Evolutionary conservation across 2,113 vertebrate genomes (phyloP).

Genomic region (Colistium nudipinnis): DNA sequence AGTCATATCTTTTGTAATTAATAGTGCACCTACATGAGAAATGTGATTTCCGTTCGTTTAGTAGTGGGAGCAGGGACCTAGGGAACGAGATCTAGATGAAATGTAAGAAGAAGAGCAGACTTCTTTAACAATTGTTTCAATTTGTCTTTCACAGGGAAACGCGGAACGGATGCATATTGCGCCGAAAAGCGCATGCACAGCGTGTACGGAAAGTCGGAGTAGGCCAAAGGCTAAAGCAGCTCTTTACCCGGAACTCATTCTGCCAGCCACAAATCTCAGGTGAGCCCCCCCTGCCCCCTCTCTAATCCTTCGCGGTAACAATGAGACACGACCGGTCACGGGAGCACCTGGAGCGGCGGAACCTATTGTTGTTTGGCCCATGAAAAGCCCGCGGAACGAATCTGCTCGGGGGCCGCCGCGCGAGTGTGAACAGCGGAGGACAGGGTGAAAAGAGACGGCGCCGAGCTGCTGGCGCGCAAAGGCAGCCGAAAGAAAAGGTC

Average conservation of each 20-base stretch:
- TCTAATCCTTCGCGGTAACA: constrained; percentile 36
- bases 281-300: constrained; percentile 8
- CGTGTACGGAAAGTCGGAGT: constrained; percentile 6
- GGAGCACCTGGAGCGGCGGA: constrained; percentile 10
- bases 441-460: constrained; percentile 16
- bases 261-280: constrained; percentile 33
- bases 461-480: constrained; percentile 11
- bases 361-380: constrained; percentile 9
- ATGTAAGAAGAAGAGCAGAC: too few relatives aligned
- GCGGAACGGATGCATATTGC: neutral
- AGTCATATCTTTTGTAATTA: too few relatives aligned
- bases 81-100: too few relatives aligned
- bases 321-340: constrained; percentile 44
- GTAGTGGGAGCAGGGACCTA: too few relatives aligned
- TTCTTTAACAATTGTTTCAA: too few relatives aligned
- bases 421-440: constrained; percentile 37
- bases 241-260: neutral
- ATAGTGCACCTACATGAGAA: too few relatives aligned
- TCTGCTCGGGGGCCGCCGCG: constrained; percentile 38
- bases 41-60: too few relatives aligned
- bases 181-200: neutral
- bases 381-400: constrained; percentile 66
- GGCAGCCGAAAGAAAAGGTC: constrained; percentile 62
- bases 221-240: constrained; percentile 33
- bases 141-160: neutral